Conservation (phyloP, 2,797 vertebrate genomes). For the Pipistrellus pygmaeus region DNA sequence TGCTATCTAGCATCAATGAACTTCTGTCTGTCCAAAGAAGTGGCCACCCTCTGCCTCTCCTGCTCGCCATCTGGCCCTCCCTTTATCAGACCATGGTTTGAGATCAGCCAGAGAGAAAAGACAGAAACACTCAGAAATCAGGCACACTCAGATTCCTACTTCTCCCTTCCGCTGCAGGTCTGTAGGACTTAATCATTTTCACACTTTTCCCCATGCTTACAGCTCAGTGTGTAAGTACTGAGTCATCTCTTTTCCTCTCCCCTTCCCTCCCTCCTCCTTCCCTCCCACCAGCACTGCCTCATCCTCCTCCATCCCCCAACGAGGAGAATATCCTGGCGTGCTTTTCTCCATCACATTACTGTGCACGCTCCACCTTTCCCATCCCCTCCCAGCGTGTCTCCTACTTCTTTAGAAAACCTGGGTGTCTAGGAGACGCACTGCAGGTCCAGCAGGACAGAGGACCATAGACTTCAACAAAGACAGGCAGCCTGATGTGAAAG, state of each 20-base stretch:
- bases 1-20: not conserved
- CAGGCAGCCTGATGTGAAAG: not conserved
- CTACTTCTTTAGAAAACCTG: conserved; percentile 24
- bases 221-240: not conserved
- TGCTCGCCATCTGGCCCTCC: not conserved
- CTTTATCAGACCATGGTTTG: not conserved
- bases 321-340: not conserved
- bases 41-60: not conserved
- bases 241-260: conserved; percentile 9
- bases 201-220: not conserved
- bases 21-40: not conserved
- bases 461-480: conserved; percentile 28
- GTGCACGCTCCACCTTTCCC: not conserved
- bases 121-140: not conserved
- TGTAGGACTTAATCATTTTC: not conserved
- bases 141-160: not conserved
- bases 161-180: not conserved
- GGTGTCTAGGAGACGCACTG: not conserved
- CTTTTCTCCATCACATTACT: not conserved
- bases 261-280: not conserved
- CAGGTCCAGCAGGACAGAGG: not conserved
- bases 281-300: not conserved
- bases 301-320: not conserved
- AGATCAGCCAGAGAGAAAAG: not conserved
- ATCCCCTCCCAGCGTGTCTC: not conserved